Conservation (phyloP, 2,888 invertebrate species). For the Amiota minor region DNA sequence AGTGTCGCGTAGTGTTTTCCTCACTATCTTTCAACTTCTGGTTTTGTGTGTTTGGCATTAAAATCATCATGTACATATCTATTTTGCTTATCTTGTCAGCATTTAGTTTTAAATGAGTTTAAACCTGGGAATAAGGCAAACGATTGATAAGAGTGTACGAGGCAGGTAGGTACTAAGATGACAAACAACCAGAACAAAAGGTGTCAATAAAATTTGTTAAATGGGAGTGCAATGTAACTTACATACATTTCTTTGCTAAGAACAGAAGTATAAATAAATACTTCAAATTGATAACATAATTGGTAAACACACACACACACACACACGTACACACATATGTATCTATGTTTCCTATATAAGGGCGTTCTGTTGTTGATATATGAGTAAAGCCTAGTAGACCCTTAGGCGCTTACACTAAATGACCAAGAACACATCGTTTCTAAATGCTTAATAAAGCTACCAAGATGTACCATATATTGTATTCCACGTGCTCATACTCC, state of each 20-base stretch:
- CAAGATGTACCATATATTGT: neutral
- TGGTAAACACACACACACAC: too few relatives aligned
- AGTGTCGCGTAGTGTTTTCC: conserved; percentile 10
- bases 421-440: neutral
- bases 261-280: too few relatives aligned
- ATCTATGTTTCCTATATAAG: neutral
- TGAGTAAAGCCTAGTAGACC: neutral
- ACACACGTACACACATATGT: too few relatives aligned
- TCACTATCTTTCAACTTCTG: neutral
- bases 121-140: conserved; percentile 22
- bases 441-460: neutral
- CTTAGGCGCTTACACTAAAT: conserved; percentile 8
- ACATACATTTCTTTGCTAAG: too few relatives aligned
- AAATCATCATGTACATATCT: too few relatives aligned
- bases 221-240: too few relatives aligned
- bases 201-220: neutral
- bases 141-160: neutral
- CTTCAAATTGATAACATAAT: too few relatives aligned
- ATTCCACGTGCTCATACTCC: conserved; percentile 16
- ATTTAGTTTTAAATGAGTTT: conserved; percentile 45
- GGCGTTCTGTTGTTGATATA: conserved; percentile 22
- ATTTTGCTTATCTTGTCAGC: conserved; percentile 39
- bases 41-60: too few relatives aligned
- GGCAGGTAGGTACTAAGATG: neutral
- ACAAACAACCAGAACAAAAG: conserved; percentile 6